A percentile compares a stretch with the other conserved stretches of the same genome.
Evolutionary conservation across 1,140 invertebrate species (phyloP).

Genomic region (Nebria ingens): DNA sequence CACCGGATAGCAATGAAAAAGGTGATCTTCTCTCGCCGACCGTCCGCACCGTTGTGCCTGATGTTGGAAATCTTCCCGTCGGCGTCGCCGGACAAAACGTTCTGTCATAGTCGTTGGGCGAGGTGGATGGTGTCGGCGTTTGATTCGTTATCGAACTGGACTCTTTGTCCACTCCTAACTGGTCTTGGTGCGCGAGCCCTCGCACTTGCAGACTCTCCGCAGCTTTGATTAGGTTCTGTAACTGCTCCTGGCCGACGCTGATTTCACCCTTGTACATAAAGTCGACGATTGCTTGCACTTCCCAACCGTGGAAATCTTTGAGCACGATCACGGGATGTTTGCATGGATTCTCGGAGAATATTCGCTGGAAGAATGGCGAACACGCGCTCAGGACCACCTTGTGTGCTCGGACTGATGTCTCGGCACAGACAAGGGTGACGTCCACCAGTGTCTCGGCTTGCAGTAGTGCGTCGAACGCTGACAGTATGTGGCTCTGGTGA

Average conservation of each 20-base stretch:
- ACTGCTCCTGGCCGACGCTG: conserved; percentile 70
- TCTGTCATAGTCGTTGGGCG: conserved; percentile 43
- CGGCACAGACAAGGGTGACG: conserved; percentile 78
- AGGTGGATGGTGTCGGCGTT: conserved; percentile 47
- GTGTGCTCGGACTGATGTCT: conserved; percentile 71
- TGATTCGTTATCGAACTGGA: conserved; percentile 26
- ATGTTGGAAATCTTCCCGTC: conserved; percentile 21
- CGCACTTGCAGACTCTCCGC: conserved; percentile 76
- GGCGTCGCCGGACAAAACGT: conserved; percentile 21
- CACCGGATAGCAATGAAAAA: conserved; percentile 21
- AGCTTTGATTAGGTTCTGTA: conserved; percentile 69
- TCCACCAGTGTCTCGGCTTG: conserved; percentile 78
- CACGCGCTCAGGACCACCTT: conserved; percentile 84
- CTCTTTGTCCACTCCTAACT: conserved; percentile 44
- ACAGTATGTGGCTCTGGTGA: conserved; percentile 75
- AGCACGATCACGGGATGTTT: conserved; percentile 86
- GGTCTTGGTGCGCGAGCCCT: conserved; percentile 62
- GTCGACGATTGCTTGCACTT: conserved; percentile 77
- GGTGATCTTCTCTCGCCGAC: conserved; percentile 18
- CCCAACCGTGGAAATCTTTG: conserved; percentile 77
- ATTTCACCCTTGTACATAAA: conserved; percentile 91
- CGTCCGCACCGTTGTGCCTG: conserved; percentile 22
- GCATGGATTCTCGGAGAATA: conserved; percentile 85
- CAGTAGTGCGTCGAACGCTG: conserved; percentile 73
- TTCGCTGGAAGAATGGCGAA: conserved; percentile 79